A percentile compares a stretch with the other conserved stretches of the same genome.
Conservation (phyloP, 1,140 invertebrate genomes). For the Saccostrea glomerata region DNA sequence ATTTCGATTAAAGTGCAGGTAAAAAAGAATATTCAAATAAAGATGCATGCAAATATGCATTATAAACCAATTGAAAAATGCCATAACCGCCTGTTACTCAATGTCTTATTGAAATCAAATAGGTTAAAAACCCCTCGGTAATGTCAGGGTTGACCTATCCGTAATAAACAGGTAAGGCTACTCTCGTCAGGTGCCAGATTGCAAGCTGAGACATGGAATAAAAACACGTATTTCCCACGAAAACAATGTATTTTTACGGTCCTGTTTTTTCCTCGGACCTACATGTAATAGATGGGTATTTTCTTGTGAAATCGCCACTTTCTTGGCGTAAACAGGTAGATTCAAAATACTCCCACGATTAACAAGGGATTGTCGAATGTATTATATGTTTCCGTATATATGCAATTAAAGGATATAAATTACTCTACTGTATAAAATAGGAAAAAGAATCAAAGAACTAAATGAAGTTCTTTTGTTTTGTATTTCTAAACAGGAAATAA, state of each 20-base stretch:
- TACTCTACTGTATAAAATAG: too few relatives aligned
- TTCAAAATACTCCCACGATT: too few relatives aligned
- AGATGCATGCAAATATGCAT: constrained; percentile 36
- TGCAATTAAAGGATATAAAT: too few relatives aligned
- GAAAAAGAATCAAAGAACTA: too few relatives aligned
- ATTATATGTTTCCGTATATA: too few relatives aligned
- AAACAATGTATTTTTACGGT: not conserved
- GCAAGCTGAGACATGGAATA: constrained; percentile 1
- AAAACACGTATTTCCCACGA: constrained; percentile 14
- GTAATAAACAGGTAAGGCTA: constrained; percentile 5
- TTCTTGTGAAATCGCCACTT: not conserved
- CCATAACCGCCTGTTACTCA: constrained; percentile 21
- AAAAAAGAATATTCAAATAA: constrained; percentile 13
- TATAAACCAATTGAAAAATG: constrained; percentile 32
- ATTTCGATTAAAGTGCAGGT: constrained; percentile 22
- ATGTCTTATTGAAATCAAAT: constrained; percentile 23
- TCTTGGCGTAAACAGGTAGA: too few relatives aligned
- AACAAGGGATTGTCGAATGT: too few relatives aligned
- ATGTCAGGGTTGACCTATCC: constrained; percentile 6
- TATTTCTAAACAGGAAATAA: too few relatives aligned
- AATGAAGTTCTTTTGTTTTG: too few relatives aligned
- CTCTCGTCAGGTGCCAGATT: constrained; percentile 12
- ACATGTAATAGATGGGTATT: not conserved
- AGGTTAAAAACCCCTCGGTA: constrained; percentile 5
- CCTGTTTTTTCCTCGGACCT: not conserved